Evolutionary conservation across 2,113 vertebrate genomes (phyloP), one percentile per base, ranked within the genome.

Genomic region (Ivindomyrus marchei): DNA sequence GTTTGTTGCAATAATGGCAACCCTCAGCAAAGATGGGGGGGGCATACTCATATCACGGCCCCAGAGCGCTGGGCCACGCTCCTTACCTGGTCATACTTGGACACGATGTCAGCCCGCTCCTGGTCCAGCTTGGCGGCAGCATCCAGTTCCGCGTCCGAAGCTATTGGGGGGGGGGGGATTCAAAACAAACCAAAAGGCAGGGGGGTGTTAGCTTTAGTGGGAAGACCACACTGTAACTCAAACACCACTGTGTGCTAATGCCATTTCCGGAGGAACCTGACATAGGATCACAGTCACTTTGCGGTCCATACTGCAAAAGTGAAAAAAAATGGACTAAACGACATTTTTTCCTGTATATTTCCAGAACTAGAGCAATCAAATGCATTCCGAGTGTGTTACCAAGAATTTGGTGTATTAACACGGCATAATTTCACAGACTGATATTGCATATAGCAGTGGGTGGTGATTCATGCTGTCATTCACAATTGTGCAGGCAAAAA

Each of bases 21-120:
- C 62, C n/a, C 62, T 70, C 27, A 70, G 62, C 62, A 31, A 70
- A 70, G 62, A 70, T 31, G n/a, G 62, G 9, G 9, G n/a, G 3
- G n/a, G 70, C 6, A 17, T 42, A 6, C 31, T 42, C 31, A 39
- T 5, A 17, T 80, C 74, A 19, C 3, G 17, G 4, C 36, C 74
- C 27, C 31, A 42, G 36, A 31, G 62, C 62, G 1, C 62, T 27
- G n/a, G 17, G 74, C 74, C 5, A 2, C 4, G 5, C 83, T 70
- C 96, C 96, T 94, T 94, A 99, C 98, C 96, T 97, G 97, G 95
- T 99, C 98, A 97, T 99, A 99, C 94, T 98, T 98, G 95, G 97
- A 97, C 94, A 99, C 97, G 90, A 99, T 99, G 77, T 98, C 98
- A 2, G 98, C 97, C 94, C 98, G 96, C 93, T 99, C 98, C 94